phyloP scores from a whole-genome alignment of 2,888 invertebrate species.

The Caenorhabditis plicata region DNA sequence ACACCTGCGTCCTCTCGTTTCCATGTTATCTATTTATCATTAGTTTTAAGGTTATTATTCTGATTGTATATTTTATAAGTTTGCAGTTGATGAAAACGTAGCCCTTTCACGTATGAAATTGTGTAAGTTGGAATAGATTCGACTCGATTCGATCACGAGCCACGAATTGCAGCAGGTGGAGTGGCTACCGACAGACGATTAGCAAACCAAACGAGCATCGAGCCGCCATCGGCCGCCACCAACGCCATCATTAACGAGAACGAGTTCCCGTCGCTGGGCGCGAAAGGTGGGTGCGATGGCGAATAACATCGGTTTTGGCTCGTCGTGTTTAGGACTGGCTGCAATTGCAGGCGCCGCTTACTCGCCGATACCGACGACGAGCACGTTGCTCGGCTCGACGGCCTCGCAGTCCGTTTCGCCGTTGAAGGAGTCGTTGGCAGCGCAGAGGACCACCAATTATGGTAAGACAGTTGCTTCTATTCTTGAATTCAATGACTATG shows the following conservation, averaged over 20 bases:
- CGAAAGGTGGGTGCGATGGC: conserved; percentile 39
- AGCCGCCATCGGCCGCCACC: conserved; percentile 10
- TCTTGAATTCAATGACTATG: too few relatives aligned
- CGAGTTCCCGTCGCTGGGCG: conserved; percentile 61
- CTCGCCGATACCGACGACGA: conserved; percentile 52
- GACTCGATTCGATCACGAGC: too few relatives aligned
- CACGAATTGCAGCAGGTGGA: conserved; percentile 31
- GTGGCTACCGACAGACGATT: conserved; percentile 46
- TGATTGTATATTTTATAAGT: too few relatives aligned
- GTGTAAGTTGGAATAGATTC: too few relatives aligned
- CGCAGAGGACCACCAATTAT: too few relatives aligned
- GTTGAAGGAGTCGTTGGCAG: conserved; percentile 28
- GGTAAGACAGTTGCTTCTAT: too few relatives aligned
- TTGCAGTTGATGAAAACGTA: too few relatives aligned
- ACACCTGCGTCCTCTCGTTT: conserved; percentile 1
- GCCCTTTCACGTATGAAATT: too few relatives aligned
- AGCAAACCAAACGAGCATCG: conserved; percentile 16
- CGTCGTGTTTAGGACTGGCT: conserved; percentile 36
- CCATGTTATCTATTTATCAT: conserved; percentile 1
- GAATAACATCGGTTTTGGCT: background rate
- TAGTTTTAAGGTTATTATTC: conserved; percentile 14
- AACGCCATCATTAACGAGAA: conserved; percentile 56
- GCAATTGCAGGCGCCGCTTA: conserved; percentile 46
- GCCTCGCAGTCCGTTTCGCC: conserved; percentile 43
- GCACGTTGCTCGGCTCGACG: too few relatives aligned